Evolutionary conservation across 2,113 vertebrate species (phyloP), one percentile per base, ranked within the genome.

Genomic region (Oryzias curvinotus): DNA sequence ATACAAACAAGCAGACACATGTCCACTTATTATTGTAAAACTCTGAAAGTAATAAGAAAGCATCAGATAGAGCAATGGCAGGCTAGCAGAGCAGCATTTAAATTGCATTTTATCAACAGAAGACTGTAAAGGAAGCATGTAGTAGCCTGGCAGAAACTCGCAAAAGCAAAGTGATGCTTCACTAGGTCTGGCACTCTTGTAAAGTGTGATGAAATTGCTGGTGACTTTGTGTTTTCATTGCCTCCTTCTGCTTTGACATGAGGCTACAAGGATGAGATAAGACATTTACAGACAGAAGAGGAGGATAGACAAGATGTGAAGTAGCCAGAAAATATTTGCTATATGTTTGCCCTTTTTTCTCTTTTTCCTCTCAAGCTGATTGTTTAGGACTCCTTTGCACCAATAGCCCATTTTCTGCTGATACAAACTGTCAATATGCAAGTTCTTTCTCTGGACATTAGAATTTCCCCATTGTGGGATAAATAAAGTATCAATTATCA

Each of bases 171-270:
- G 78, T 71, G 73, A 81, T 62, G 83, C 72, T 81, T 83, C 77
- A 78, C 57, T 70, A 75, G 62, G 18, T 70, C 49, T 77, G 81
- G 72, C 73, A 59, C 73, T 69, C 65, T 53, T 64, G 60, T 73
- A 85, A 80, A 81, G 65, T 64, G 71, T 77, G 83, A 87, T 78
- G 80, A 83, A 85, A 86, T 74, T 65, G 72, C 80, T 69, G 68
- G 77, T 71, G 78, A 81, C 73, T 84, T 86, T 87, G 73, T 75
- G 77, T 78, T 83, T 85, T 80, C 58, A 73, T 70, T 62, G 77
- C 68, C 69, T 75, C 62, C 46, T 66, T 68, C 48, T 73, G 65
- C 68, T 83, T 83, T 81, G 79, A 76, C 71, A 71, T 62, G 54
- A 78, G 47, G 78, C 66, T 54, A 30, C 57, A 79, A 71, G 51